phyloP scores from a whole-genome alignment of 2,888 invertebrate genomes.

The Eupithecia subumbrata region DNA sequence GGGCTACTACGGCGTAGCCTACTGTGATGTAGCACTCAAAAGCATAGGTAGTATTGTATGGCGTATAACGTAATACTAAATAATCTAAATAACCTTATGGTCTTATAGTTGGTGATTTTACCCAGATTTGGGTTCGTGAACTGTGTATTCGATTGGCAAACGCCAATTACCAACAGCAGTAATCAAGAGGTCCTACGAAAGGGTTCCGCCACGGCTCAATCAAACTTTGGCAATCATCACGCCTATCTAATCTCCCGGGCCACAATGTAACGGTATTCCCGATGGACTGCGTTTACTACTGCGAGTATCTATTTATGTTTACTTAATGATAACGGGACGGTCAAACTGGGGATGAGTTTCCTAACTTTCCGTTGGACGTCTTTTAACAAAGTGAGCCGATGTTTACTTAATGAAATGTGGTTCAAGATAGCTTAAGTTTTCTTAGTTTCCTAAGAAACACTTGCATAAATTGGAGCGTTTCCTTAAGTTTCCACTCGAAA shows the following conservation, averaged over 20 bases:
- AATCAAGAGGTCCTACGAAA: conserved; percentile 74
- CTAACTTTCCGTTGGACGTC: conserved; percentile 5
- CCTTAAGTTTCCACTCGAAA: not conserved
- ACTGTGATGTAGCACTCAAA: not conserved
- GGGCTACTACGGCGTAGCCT: not conserved
- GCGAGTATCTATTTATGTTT: conserved; percentile 68
- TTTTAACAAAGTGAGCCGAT: not conserved
- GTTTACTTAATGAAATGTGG: not conserved
- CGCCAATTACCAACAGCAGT: conserved; percentile 69
- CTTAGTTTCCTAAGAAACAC: not conserved
- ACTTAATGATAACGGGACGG: conserved; percentile 64
- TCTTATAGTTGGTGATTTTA: conserved; percentile 35
- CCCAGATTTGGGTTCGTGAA: conserved; percentile 51
- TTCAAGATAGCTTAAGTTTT: not conserved
- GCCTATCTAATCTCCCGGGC: conserved; percentile 76
- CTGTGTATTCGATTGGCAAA: conserved; percentile 61
- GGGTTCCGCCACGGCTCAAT: conserved; percentile 74
- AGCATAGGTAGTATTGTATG: not conserved
- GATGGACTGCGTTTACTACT: conserved; percentile 68
- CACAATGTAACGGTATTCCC: conserved; percentile 76
- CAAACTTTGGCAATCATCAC: conserved; percentile 81
- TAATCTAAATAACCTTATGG: not conserved
- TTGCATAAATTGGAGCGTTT: not conserved
- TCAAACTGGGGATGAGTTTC: conserved; percentile 25
- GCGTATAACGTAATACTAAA: not conserved